Conservation (phyloP, 1,140 invertebrate species). For the Bombus pyrosoma region DNA sequence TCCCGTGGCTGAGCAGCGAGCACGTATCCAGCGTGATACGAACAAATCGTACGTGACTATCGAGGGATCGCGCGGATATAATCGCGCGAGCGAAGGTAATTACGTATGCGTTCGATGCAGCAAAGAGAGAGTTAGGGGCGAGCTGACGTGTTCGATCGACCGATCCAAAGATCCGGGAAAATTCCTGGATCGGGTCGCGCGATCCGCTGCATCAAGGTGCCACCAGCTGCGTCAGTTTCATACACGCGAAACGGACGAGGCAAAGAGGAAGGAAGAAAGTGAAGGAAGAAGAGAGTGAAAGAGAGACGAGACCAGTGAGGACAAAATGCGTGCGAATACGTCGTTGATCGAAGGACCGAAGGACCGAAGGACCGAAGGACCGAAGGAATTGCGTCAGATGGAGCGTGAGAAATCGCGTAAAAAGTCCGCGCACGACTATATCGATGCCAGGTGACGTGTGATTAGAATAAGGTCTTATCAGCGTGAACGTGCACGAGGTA, state of each 20-base stretch:
- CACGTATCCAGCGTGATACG: background rate
- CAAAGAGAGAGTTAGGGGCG: background rate
- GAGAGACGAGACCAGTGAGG: background rate
- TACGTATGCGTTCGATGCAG: slow-evolving; percentile 20
- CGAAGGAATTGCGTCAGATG: slow-evolving; percentile 3
- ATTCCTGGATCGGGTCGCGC: slow-evolving; percentile 21
- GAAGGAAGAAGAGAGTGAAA: background rate
- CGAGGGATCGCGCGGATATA: background rate
- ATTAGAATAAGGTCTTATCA: slow-evolving; percentile 77
- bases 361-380: background rate
- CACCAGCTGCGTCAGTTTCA: slow-evolving; percentile 10
- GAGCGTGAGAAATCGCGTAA: slow-evolving; percentile 17
- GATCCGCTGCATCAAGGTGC: slow-evolving; percentile 20
- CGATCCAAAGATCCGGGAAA: background rate
- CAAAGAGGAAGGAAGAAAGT: background rate
- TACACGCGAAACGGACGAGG: background rate
- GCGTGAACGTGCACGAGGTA: slow-evolving; percentile 75
- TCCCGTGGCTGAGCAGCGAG: background rate
- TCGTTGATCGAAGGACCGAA: background rate
- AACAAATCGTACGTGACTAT: background rate
- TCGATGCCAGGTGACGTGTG: slow-evolving; percentile 52
- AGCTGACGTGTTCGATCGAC: slow-evolving; percentile 7
- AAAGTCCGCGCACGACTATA: slow-evolving; percentile 26
- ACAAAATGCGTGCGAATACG: slow-evolving; percentile 2
- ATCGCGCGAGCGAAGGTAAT: slow-evolving; percentile 6